These are phyloP conservation scores for Ceratotherium simum DNA, from an alignment of 2,113 vertebrate species.

Conservation along the genomic window DNA sequence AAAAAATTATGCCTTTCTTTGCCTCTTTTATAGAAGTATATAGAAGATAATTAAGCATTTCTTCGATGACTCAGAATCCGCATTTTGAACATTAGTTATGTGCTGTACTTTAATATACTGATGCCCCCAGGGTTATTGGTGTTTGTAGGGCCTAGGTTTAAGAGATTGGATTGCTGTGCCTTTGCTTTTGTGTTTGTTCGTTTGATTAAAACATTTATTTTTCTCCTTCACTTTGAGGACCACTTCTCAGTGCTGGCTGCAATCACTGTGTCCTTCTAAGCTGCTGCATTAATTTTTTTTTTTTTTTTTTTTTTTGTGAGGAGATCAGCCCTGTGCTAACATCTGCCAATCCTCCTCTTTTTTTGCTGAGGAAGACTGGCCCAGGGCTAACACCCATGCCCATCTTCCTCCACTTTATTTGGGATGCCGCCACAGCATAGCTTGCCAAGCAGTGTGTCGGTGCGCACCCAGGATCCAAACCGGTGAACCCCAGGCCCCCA, in stretches of 20 bases:
- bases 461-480: too few relatives aligned
- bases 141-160: not conserved
- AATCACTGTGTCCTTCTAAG: not conserved
- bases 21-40: slow-evolving; percentile 17
- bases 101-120: not conserved
- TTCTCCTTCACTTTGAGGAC: slow-evolving; percentile 20
- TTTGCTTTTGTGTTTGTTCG: not conserved
- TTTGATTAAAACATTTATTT: slow-evolving; percentile 30
- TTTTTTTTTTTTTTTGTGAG: too few relatives aligned
- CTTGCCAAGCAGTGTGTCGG: too few relatives aligned
- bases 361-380: too few relatives aligned
- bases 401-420: too few relatives aligned
- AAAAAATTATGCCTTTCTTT: not conserved
- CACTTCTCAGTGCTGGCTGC: not conserved
- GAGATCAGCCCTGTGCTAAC: too few relatives aligned
- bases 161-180: not conserved
- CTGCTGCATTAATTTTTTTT: not conserved
- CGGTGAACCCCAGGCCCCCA: too few relatives aligned
- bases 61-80: not conserved
- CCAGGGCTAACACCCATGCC: too few relatives aligned
- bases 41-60: slow-evolving; percentile 24
- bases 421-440: too few relatives aligned
- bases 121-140: not conserved
- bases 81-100: not conserved
- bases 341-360: too few relatives aligned